phyloP scores from a whole-genome alignment of 1,140 invertebrate genomes.

The Caenorhabditis remanei region DNA sequence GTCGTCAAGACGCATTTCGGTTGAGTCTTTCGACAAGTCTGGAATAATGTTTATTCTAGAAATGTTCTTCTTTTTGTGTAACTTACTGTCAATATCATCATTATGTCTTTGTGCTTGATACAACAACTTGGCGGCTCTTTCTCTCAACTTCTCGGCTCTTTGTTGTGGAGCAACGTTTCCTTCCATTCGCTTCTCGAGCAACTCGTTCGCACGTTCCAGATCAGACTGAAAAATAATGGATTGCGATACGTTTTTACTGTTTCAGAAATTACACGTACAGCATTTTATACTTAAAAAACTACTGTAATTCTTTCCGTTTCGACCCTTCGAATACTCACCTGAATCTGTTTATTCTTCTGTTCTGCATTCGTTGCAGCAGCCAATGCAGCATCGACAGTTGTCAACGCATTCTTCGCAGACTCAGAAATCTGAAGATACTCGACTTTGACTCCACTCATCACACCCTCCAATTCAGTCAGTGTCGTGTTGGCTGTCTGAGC shows the following conservation, averaged over 20 bases:
- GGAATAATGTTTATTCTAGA: background rate
- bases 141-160: constrained; percentile 58
- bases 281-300: too few relatives aligned
- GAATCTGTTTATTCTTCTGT: constrained; percentile 61
- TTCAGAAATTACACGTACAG: too few relatives aligned
- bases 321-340: background rate
- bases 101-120: constrained; percentile 63
- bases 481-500: constrained; percentile 59
- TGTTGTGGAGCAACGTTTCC: constrained; percentile 61
- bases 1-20: constrained; percentile 63
- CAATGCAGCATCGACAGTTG: constrained; percentile 48
- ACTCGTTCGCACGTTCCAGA: constrained; percentile 27
- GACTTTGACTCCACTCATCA: constrained; percentile 64
- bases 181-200: constrained; percentile 50
- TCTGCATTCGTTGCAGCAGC: constrained; percentile 55
- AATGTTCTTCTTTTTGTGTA: background rate
- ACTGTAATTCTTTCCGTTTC: too few relatives aligned
- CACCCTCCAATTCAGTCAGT: constrained; percentile 51
- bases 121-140: constrained; percentile 58
- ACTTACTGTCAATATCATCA: constrained; percentile 63
- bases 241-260: too few relatives aligned
- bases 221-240: constrained; percentile 45
- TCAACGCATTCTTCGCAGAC: constrained; percentile 61
- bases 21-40: constrained; percentile 64
- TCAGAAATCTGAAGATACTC: constrained; percentile 63